Percentiles rank a stretch among this genome's conserved stretches.
Evolutionary conservation across 1,140 invertebrate species (phyloP).

Genomic region (Drosophila quadrilineata): DNA sequence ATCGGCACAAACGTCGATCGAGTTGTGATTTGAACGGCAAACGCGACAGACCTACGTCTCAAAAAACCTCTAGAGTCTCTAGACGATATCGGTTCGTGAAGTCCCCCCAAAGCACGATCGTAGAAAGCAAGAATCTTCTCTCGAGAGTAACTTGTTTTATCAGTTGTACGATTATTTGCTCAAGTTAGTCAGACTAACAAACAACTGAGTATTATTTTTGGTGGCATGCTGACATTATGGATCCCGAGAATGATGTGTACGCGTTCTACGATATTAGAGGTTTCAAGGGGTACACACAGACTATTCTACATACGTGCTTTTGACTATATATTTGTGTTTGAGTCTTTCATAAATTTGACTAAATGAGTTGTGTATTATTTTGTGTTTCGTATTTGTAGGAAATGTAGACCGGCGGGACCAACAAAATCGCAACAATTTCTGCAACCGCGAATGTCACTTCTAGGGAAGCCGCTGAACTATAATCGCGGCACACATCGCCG

Average conservation of each 20-base stretch:
- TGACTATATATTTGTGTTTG: background rate
- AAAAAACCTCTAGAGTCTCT: too few species aligned
- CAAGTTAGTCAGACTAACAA: constrained; percentile 18
- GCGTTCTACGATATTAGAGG: constrained; percentile 65
- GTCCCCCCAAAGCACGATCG: too few species aligned
- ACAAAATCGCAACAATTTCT: constrained; percentile 85
- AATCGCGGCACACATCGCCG: constrained; percentile 88
- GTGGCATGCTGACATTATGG: constrained; percentile 52
- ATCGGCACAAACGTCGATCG: constrained; percentile 47
- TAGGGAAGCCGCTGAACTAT: constrained; percentile 94
- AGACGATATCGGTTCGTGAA: too few species aligned
- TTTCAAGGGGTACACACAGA: constrained; percentile 50
- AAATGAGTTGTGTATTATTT: background rate
- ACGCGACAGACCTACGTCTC: constrained; percentile 56
- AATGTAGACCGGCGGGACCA: constrained; percentile 79
- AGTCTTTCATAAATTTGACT: background rate
- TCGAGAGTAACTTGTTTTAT: constrained; percentile 20
- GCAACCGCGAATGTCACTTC: constrained; percentile 92
- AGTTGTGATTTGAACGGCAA: constrained; percentile 66
- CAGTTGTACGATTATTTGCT: constrained; percentile 2
- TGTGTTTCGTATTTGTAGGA: constrained; percentile 46
- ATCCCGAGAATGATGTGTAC: constrained; percentile 72
- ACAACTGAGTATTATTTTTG: constrained; percentile 8
- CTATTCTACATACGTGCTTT: background rate
- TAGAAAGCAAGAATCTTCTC: too few species aligned